phyloP scores from a whole-genome alignment of 2,888 invertebrate genomes.

The Athripsodes cinereus region DNA sequence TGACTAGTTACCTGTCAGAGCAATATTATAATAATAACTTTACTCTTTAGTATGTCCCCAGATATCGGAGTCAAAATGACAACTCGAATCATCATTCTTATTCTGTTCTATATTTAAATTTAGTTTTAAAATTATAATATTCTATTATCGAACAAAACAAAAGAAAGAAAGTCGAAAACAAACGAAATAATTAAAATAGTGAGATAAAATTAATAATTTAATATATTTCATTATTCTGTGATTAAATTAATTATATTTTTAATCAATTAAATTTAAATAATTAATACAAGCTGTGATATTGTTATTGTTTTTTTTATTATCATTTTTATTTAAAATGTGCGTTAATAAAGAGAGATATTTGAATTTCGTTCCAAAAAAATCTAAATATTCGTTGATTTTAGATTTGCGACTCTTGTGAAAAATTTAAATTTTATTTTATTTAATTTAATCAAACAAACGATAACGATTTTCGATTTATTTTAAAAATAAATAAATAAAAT shows the following conservation, averaged over 20 bases:
- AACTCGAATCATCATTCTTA: neutral
- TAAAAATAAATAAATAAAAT: neutral
- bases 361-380: neutral
- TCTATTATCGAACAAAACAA: neutral
- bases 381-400: neutral
- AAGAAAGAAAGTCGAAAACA: neutral
- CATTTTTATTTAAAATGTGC: neutral
- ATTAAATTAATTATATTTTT: neutral
- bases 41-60: neutral
- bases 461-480: neutral
- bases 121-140: too few relatives aligned
- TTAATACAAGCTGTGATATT: neutral
- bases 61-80: neutral
- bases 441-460: too few relatives aligned
- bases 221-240: neutral
- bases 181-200: neutral
- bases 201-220: neutral
- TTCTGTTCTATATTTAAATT: neutral
- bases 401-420: slow-evolving; percentile 5
- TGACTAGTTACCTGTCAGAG: neutral
- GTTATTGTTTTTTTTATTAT: neutral
- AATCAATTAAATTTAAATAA: too few relatives aligned
- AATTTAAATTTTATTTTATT: neutral
- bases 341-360: neutral
- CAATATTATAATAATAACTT: too few relatives aligned